Evolutionary conservation across 2,113 vertebrate genomes (phyloP).

Genomic region (Picathartes gymnocephalus): DNA sequence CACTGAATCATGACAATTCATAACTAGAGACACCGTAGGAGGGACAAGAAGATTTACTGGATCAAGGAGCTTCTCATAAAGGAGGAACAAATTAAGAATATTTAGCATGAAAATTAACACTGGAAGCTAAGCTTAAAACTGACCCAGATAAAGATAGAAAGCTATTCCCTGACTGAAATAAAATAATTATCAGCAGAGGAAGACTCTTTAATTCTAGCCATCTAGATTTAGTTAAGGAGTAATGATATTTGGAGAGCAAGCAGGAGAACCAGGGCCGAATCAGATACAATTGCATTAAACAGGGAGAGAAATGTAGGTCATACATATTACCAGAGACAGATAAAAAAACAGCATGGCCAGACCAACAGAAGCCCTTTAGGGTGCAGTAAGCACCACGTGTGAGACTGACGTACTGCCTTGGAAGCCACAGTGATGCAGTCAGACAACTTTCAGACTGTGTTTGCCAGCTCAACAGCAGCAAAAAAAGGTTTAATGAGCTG

Average conservation of each 20-base stretch:
- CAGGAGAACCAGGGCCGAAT: neutral
- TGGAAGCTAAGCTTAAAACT: slow-evolving; percentile 42
- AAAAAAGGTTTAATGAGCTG: neutral
- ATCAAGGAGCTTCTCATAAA: slow-evolving; percentile 25
- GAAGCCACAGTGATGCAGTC: neutral
- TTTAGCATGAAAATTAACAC: slow-evolving; percentile 33
- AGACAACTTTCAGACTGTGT: neutral
- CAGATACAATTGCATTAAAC: neutral
- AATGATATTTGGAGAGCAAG: neutral
- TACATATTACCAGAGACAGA: neutral
- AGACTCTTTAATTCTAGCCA: neutral
- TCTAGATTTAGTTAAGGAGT: neutral
- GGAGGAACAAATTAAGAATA: slow-evolving; percentile 47
- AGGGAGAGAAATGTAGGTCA: neutral
- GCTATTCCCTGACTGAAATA: slow-evolving; percentile 18
- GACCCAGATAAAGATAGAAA: slow-evolving; percentile 29
- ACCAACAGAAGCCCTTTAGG: neutral
- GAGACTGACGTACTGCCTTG: neutral
- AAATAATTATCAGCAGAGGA: neutral
- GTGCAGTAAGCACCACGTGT: accelerated
- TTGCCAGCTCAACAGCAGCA: neutral
- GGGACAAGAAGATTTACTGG: slow-evolving; percentile 40
- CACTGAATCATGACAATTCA: slow-evolving; percentile 43
- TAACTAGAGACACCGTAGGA: slow-evolving; percentile 13
- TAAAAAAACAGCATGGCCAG: neutral